phyloP scores from a whole-genome alignment of 2,797 vertebrate genomes.

The Sebastes kiyomatsui region DNA sequence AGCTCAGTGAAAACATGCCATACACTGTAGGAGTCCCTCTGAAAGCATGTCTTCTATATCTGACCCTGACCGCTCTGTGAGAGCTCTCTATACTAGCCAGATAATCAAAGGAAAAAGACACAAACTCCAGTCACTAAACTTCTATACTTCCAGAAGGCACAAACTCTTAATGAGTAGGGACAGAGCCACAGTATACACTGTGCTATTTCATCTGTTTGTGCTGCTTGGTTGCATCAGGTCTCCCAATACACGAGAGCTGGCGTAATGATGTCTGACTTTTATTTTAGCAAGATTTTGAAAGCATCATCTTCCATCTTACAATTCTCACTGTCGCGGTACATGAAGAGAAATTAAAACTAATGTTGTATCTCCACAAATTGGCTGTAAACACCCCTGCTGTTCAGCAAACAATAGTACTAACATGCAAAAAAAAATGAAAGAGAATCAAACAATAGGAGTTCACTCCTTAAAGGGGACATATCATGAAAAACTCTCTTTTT shows the following conservation, averaged over 20 bases:
- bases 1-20: slow-evolving; percentile 34
- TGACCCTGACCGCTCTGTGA: slow-evolving; percentile 42
- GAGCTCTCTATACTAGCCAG: slow-evolving; percentile 40
- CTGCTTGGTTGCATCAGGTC: slow-evolving; percentile 11
- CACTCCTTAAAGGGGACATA: neutral
- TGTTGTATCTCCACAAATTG: neutral
- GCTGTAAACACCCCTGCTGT: slow-evolving; percentile 16
- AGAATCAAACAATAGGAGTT: too few species aligned
- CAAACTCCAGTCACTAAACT: slow-evolving; percentile 42
- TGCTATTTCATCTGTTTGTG: slow-evolving; percentile 32
- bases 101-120: slow-evolving; percentile 56
- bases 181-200: neutral
- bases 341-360: neutral
- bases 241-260: neutral
- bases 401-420: neutral
- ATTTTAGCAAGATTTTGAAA: slow-evolving; percentile 6
- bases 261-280: slow-evolving; percentile 15
- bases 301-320: neutral
- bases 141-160: slow-evolving; percentile 32
- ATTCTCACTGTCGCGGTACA: neutral
- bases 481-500: too few species aligned
- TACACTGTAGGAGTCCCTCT: slow-evolving; percentile 24
- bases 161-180: slow-evolving; percentile 51
- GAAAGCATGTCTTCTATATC: slow-evolving; percentile 42
- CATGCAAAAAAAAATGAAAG: neutral